Evolutionary conservation across 2,888 invertebrate genomes (phyloP).

Genomic region (Nomada goodeniana): DNA sequence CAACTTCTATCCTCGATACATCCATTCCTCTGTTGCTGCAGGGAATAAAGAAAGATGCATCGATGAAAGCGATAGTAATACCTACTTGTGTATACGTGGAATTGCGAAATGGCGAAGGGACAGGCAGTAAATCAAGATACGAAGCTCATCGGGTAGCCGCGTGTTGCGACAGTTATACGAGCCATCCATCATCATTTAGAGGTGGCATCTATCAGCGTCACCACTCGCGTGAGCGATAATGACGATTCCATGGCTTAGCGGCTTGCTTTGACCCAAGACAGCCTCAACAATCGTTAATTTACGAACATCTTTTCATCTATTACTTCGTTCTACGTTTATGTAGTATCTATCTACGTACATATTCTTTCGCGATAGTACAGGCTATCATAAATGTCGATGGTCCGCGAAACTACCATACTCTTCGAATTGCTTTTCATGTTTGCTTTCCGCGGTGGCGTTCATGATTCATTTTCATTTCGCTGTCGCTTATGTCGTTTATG

Average conservation of each 20-base stretch:
- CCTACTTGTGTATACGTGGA: slow-evolving; percentile 47
- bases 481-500: too few species aligned
- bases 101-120: slow-evolving; percentile 75
- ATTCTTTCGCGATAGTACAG: slow-evolving; percentile 53
- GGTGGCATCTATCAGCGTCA: slow-evolving; percentile 79
- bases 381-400: slow-evolving; percentile 6
- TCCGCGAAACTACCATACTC: slow-evolving; percentile 1
- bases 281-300: slow-evolving; percentile 72
- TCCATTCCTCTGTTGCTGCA: slow-evolving; percentile 32
- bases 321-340: slow-evolving; percentile 9
- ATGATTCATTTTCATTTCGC: too few species aligned
- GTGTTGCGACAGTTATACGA: slow-evolving; percentile 82
- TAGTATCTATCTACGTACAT: neutral
- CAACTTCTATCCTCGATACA: neutral
- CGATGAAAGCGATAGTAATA: slow-evolving; percentile 62
- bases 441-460: neutral
- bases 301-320: slow-evolving; percentile 57
- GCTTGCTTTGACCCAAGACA: slow-evolving; percentile 73
- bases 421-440: slow-evolving; percentile 20
- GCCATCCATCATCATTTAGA: slow-evolving; percentile 81
- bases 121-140: slow-evolving; percentile 80
- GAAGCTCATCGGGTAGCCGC: slow-evolving; percentile 79
- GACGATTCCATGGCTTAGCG: slow-evolving; percentile 75
- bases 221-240: slow-evolving; percentile 76
- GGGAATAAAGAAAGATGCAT: slow-evolving; percentile 55